Conservation (phyloP, 2,113 vertebrate species). For the Nanorana parkeri region DNA sequence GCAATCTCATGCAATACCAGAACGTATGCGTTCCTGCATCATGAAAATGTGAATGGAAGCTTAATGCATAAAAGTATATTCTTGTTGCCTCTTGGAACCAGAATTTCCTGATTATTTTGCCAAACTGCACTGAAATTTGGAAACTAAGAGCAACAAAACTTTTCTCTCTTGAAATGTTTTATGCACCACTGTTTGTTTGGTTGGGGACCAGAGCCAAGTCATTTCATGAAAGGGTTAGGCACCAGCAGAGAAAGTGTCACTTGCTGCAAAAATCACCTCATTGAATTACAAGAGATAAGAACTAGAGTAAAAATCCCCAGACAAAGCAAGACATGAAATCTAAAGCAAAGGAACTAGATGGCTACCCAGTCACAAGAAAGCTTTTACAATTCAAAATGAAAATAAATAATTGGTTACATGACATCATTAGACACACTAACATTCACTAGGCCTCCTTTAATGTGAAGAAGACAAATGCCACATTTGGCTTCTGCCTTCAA, state of each 20-base stretch:
- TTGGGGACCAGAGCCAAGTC: not conserved
- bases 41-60: too few relatives aligned
- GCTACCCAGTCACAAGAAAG: constrained; percentile 1
- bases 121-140: too few relatives aligned
- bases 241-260: constrained; percentile 18
- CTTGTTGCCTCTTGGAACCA: too few relatives aligned
- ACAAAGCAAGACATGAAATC: not conserved
- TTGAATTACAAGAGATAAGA: not conserved
- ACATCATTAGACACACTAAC: constrained; percentile 39
- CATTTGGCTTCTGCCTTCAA: constrained; percentile 27
- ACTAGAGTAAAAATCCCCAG: not conserved
- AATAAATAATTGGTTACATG: constrained; percentile 37
- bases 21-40: too few relatives aligned
- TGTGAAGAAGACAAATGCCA: constrained; percentile 29
- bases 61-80: too few relatives aligned
- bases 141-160: too few relatives aligned
- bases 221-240: not conserved
- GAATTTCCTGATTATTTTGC: too few relatives aligned
- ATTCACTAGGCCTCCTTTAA: constrained; percentile 14
- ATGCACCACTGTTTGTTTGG: too few relatives aligned
- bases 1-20: too few relatives aligned
- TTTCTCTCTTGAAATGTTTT: too few relatives aligned
- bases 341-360: not conserved
- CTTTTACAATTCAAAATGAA: constrained; percentile 28
- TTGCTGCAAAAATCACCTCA: not conserved